phyloP scores from a whole-genome alignment of 2,113 vertebrate genomes.

The Psephotus haematonotus region DNA sequence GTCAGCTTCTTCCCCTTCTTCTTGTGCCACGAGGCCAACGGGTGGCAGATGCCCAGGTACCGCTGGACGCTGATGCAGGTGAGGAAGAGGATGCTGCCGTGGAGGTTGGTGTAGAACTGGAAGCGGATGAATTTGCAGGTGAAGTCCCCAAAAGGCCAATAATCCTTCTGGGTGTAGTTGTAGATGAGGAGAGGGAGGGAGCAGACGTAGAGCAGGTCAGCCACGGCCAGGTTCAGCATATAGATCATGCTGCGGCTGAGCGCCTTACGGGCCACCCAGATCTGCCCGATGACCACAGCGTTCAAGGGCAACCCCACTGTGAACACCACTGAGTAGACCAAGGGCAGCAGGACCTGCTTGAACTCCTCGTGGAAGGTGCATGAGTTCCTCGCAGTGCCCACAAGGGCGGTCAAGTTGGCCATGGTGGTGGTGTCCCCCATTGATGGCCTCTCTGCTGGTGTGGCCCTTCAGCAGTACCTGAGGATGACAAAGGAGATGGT shows the following conservation, averaged over 20 bases:
- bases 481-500: not conserved
- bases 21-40: conserved; percentile 86
- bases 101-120: conserved; percentile 96
- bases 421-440: not conserved
- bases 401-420: not conserved
- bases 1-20: conserved; percentile 82
- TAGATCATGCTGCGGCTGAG: conserved; percentile 88
- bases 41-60: conserved; percentile 95
- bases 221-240: conserved; percentile 90
- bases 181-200: conserved; percentile 94
- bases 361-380: conserved; percentile 93
- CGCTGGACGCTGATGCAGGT: conserved; percentile 96
- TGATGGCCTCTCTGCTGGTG: not conserved
- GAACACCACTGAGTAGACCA: conserved; percentile 88
- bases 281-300: conserved; percentile 83
- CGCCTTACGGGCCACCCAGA: conserved; percentile 77
- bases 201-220: conserved; percentile 91
- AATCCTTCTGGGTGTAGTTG: conserved; percentile 91
- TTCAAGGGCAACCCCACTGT: conserved; percentile 87
- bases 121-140: conserved; percentile 90
- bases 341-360: conserved; percentile 87
- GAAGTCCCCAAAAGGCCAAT: conserved; percentile 95
- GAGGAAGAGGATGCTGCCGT: conserved; percentile 95
- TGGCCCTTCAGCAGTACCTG: not conserved
- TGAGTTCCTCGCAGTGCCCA: not conserved